Evolutionary conservation across 2,113 vertebrate species (phyloP).

Genomic region (Gymnorhina tibicen): DNA sequence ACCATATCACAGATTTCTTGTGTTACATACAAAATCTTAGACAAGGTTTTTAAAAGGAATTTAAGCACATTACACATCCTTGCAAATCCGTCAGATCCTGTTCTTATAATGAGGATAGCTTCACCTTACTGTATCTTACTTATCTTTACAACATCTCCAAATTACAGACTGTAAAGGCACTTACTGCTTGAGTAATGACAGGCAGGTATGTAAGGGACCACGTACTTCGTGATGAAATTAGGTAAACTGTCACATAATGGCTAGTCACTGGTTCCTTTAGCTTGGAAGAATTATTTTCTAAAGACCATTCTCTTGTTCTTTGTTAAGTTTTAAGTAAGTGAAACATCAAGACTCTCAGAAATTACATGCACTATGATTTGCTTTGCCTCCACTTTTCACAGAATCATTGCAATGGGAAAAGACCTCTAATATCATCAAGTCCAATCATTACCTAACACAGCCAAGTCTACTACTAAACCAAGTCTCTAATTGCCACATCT

Average conservation of each 20-base stretch:
- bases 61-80: background rate
- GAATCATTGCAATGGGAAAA: background rate
- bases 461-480: background rate
- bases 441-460: background rate
- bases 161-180: background rate
- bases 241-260: background rate
- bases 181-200: background rate
- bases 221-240: background rate
- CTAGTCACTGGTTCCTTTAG: background rate
- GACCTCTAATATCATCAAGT: background rate
- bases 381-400: background rate
- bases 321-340: background rate
- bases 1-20: background rate
- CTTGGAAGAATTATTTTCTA: background rate
- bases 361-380: background rate
- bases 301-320: background rate
- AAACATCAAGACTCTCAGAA: background rate
- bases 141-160: background rate
- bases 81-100: background rate
- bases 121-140: background rate
- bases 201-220: background rate
- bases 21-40: background rate
- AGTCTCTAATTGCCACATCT: background rate
- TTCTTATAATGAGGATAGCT: background rate
- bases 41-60: background rate